Evolutionary conservation across 2,888 invertebrate genomes (phyloP), one percentile per base, ranked within the genome.

Genomic region (Diadegma fenestrale): DNA sequence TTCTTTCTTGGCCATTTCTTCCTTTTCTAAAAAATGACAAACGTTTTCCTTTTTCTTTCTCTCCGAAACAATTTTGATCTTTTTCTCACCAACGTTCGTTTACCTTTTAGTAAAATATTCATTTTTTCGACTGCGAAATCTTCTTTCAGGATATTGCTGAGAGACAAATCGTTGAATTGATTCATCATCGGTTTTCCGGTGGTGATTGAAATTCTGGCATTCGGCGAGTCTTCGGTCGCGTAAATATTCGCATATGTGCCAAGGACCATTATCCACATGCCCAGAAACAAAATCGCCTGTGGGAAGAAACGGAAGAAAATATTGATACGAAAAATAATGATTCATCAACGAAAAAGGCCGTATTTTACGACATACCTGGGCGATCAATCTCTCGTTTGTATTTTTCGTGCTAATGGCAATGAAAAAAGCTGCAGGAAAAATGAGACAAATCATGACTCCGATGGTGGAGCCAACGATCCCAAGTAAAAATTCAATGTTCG

Each of bases 381-480:
- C 98, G 77, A 98, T 89, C 7, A 97, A 92, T 89, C 97, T 95
- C 92, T 98, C 98, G 88, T 97, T 97, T 0, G 98, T 97, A 88
- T 97, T 96, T 93, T 98, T 98, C 66, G 96, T 96, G 12, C 97
- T 97, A 84, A 98, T 96, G 86, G 96, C 96, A 45, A 98, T 96
- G 93, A 98, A 99, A 92, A 98, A 97, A 0, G 97, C 95, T 0
- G 99, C 97, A 0, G 99, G 99, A 91, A 99, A 97, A 91, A 99
- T 96, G 48, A 99, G 96, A 90, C 99, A 99, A 88, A 99, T 97
- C 88, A 98, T 96, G 17, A 98, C 97, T 0, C 99, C 99, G 89
- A 99, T 98, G 0, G 99, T 99, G 1, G 99, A 98, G 0, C 99
- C 99, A 51, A 98, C 97, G 48, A 99, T 94, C 0, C 99, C 99